Conservation (phyloP, 2,797 vertebrate species). For the Hippocampus kuda region DNA sequence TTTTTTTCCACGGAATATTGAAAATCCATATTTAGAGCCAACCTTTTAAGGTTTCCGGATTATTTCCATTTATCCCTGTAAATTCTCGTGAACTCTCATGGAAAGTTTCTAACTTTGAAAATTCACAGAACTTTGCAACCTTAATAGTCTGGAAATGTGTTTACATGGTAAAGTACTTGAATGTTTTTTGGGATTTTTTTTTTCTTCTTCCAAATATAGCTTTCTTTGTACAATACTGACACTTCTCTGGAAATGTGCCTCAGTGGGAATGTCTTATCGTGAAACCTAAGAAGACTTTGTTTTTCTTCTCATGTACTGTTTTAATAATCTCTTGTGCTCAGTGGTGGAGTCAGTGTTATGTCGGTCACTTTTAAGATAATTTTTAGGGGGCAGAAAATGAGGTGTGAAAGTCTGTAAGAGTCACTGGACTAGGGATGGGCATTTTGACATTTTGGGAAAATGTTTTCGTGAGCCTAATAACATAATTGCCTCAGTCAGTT, state of each 20-base stretch:
- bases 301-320: constrained; percentile 5
- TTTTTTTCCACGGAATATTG: too few species aligned
- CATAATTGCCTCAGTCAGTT: not conserved
- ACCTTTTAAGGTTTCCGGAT: too few species aligned
- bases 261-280: constrained; percentile 64
- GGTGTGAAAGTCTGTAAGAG: not conserved
- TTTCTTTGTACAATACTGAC: constrained; percentile 62
- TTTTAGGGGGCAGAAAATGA: not conserved
- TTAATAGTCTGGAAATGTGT: constrained; percentile 63
- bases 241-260: constrained; percentile 69
- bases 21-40: too few species aligned
- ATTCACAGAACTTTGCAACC: not conserved
- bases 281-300: constrained; percentile 63
- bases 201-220: constrained; percentile 31
- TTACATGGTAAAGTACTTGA: constrained; percentile 74
- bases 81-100: not conserved
- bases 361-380: not conserved
- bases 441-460: not conserved
- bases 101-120: not conserved
- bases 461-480: too few species aligned
- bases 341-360: constrained; percentile 11
- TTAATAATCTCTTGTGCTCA: constrained; percentile 7
- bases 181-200: constrained; percentile 58
- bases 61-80: too few species aligned
- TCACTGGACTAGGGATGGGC: not conserved